Percentiles rank a stretch among this genome's conserved stretches.
Evolutionary conservation across 2,888 invertebrate species (phyloP).

Genomic region (Agriotes lineatus): DNA sequence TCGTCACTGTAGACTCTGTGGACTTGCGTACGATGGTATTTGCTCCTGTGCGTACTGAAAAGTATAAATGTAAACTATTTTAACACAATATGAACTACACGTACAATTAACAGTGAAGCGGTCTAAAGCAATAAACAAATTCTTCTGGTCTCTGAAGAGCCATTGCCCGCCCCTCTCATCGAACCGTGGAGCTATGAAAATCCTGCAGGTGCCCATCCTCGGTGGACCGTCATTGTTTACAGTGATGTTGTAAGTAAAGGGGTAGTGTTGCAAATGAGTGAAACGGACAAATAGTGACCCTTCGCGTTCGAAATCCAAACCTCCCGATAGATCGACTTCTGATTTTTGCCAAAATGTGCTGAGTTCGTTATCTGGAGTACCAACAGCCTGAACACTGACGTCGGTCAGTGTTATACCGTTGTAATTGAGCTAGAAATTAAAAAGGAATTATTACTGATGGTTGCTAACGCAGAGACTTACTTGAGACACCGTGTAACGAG

Average conservation of each 20-base stretch:
- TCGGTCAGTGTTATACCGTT: slow-evolving; percentile 73
- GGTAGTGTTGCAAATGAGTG: slow-evolving; percentile 83
- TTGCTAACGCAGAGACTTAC: slow-evolving; percentile 60
- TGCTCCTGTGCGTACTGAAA: slow-evolving; percentile 74
- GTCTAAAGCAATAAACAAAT: slow-evolving; percentile 80
- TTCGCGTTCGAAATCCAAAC: slow-evolving; percentile 85
- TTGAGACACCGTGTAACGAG: slow-evolving; percentile 73
- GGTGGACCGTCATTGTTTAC: slow-evolving; percentile 65
- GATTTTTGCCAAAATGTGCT: slow-evolving; percentile 85
- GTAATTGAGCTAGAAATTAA: slow-evolving; percentile 67
- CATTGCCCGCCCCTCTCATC: slow-evolving; percentile 74
- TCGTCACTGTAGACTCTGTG: slow-evolving; percentile 82
- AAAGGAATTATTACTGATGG: background rate
- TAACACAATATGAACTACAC: too few relatives aligned
- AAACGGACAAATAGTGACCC: slow-evolving; percentile 80
- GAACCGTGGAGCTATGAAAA: slow-evolving; percentile 77
- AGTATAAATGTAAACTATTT: background rate
- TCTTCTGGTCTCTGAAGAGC: slow-evolving; percentile 73
- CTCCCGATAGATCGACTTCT: slow-evolving; percentile 81
- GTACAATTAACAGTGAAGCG: slow-evolving; percentile 76
- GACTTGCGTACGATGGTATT: slow-evolving; percentile 78
- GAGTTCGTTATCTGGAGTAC: slow-evolving; percentile 70
- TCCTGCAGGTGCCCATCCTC: slow-evolving; percentile 74
- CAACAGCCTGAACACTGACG: slow-evolving; percentile 68
- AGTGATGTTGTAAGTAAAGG: slow-evolving; percentile 73